phyloP scores from a whole-genome alignment of 2,113 vertebrate species.

The Dendropsophus ebraccatus region DNA sequence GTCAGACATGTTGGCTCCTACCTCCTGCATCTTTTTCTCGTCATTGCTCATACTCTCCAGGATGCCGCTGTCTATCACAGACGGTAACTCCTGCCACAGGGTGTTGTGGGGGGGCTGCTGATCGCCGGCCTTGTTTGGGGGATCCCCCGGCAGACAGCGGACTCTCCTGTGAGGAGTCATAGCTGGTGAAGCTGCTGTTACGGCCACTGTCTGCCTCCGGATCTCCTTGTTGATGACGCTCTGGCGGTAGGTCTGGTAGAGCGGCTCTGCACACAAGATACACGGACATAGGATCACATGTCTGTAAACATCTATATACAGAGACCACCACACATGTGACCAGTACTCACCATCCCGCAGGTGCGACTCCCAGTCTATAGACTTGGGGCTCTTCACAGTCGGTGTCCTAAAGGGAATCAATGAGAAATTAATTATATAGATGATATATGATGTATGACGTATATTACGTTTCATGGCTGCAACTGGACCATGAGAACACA shows the following conservation, averaged over 20 bases:
- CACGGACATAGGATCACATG: background rate
- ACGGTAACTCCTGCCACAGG: conserved; percentile 83
- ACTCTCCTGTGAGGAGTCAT: conserved; percentile 70
- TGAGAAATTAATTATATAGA: background rate
- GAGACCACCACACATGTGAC: background rate
- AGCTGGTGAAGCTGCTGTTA: conserved; percentile 78
- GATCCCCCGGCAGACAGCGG: conserved; percentile 59
- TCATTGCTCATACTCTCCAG: conserved; percentile 76
- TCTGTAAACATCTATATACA: too few species aligned
- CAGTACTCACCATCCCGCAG: conserved; percentile 70
- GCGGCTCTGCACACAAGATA: conserved; percentile 73
- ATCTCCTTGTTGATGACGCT: conserved; percentile 85
- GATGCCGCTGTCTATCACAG: conserved; percentile 79
- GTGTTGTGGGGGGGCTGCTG: conserved; percentile 73
- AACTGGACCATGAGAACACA: too few species aligned
- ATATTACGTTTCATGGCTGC: too few species aligned
- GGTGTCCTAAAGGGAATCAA: background rate
- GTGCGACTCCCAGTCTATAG: conserved; percentile 68
- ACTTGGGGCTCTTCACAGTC: conserved; percentile 19
- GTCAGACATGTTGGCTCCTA: conserved; percentile 51
- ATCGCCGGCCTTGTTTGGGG: conserved; percentile 50
- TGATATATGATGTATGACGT: background rate
- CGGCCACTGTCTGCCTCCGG: conserved; percentile 78
- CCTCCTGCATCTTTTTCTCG: conserved; percentile 89
- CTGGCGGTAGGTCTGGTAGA: conserved; percentile 87